These are phyloP conservation scores for Leptonema lineaticorne DNA, from an alignment of 1,140 invertebrate species.

Conservation along the genomic window DNA sequence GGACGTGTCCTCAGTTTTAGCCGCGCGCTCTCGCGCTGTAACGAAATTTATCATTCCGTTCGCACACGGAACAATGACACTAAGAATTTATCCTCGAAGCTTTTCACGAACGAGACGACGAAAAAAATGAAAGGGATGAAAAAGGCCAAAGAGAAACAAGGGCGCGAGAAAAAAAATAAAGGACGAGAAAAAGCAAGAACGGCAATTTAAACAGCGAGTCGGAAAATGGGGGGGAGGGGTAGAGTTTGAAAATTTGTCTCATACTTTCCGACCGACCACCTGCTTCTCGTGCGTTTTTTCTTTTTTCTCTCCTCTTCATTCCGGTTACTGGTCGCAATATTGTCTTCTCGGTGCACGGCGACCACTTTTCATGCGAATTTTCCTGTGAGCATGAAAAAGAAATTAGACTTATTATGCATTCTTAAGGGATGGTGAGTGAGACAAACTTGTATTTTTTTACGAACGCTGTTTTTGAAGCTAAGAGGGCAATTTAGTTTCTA, in stretches of 20 bases:
- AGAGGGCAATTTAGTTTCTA: too few species aligned
- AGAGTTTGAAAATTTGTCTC: too few species aligned
- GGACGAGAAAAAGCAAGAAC: not conserved
- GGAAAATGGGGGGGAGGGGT: too few species aligned
- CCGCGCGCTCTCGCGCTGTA: not conserved
- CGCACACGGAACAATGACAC: conserved; percentile 15
- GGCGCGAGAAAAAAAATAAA: not conserved
- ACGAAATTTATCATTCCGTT: conserved; percentile 16
- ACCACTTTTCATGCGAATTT: not conserved
- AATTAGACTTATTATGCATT: not conserved
- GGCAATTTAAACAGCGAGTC: not conserved
- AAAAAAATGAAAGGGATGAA: too few species aligned
- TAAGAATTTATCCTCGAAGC: conserved; percentile 17
- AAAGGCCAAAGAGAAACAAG: too few species aligned
- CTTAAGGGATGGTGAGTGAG: too few species aligned
- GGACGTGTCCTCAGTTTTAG: conserved; percentile 1
- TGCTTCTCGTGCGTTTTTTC: too few species aligned
- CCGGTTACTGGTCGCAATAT: not conserved
- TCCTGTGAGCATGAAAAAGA: not conserved
- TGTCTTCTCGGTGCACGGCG: not conserved
- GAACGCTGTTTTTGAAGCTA: too few species aligned
- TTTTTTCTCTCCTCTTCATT: too few species aligned
- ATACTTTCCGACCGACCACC: not conserved
- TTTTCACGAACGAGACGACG: too few species aligned
- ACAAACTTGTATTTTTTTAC: too few species aligned